A percentile compares a stretch with the other conserved stretches of the same genome.
Evolutionary conservation across 2,113 vertebrate genomes (phyloP).

Genomic region (Heloderma charlesbogerti): DNA sequence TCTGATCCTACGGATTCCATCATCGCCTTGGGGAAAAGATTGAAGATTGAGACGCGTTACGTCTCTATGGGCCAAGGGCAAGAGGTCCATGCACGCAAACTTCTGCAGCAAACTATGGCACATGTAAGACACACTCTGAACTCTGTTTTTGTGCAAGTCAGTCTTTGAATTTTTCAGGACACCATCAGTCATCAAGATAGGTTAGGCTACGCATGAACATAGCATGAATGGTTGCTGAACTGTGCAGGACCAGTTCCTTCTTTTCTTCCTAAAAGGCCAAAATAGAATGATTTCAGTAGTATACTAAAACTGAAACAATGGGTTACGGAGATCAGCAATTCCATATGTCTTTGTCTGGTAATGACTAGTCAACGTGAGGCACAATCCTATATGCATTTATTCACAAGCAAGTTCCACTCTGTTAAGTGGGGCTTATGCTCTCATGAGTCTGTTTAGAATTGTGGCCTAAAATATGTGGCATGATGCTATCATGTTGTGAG

Average conservation of each 20-base stretch:
- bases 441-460: not conserved
- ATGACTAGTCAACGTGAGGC: not conserved
- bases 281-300: not conserved
- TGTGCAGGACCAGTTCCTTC: not conserved
- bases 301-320: not conserved
- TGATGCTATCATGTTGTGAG: too few species aligned
- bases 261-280: not conserved
- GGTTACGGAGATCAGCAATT: not conserved
- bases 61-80: conserved; percentile 98
- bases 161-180: not conserved
- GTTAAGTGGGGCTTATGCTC: too few species aligned
- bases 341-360: not conserved
- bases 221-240: not conserved
- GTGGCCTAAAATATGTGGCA: not conserved
- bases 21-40: conserved; percentile 89
- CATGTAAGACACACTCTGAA: conserved; percentile 76
- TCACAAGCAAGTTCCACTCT: too few species aligned
- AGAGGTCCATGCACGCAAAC: conserved; percentile 91
- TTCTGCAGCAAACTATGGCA: conserved; percentile 91
- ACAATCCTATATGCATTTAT: not conserved
- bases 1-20: conserved; percentile 95
- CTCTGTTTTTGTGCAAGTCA: not conserved
- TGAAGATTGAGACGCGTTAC: conserved; percentile 87
- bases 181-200: not conserved
- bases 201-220: not conserved